Evolutionary conservation across 2,797 vertebrate genomes (phyloP).

Genomic region (Phaenicophaeus curvirostris): DNA sequence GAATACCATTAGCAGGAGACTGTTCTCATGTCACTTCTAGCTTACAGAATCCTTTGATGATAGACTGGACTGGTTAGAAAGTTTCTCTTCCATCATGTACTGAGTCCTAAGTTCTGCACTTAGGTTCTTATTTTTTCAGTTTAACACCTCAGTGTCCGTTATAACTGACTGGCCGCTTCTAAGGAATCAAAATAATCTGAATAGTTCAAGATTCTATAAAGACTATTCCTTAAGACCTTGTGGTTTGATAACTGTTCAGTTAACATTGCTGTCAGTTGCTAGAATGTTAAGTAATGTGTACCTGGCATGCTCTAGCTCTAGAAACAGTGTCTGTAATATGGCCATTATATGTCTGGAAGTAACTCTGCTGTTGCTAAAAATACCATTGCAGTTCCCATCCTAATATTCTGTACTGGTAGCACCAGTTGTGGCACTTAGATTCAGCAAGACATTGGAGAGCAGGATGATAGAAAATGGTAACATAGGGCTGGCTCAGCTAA

Average conservation of each 20-base stretch:
- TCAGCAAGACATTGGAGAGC: not conserved
- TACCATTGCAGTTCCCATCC: not conserved
- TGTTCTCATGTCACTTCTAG: not conserved
- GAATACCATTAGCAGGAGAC: not conserved
- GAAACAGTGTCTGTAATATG: not conserved
- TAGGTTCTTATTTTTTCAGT: not conserved
- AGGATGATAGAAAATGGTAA: not conserved
- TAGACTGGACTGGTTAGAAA: not conserved
- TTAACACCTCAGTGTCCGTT: not conserved
- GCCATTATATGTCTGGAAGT: not conserved
- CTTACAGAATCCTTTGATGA: not conserved
- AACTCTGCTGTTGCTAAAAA: not conserved
- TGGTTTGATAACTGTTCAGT: not conserved
- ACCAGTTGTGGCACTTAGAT: not conserved
- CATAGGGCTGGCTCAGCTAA: not conserved
- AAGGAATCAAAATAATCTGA: not conserved
- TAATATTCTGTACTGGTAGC: not conserved
- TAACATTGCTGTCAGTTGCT: not conserved
- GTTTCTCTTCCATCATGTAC: not conserved
- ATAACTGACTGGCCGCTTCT: not conserved
- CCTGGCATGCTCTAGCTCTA: not conserved
- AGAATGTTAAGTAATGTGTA: not conserved
- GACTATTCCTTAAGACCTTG: not conserved
- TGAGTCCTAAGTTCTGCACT: not conserved
- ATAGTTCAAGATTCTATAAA: not conserved